Conservation (phyloP, 2,113 vertebrate genomes). For the Talpa occidentalis region DNA sequence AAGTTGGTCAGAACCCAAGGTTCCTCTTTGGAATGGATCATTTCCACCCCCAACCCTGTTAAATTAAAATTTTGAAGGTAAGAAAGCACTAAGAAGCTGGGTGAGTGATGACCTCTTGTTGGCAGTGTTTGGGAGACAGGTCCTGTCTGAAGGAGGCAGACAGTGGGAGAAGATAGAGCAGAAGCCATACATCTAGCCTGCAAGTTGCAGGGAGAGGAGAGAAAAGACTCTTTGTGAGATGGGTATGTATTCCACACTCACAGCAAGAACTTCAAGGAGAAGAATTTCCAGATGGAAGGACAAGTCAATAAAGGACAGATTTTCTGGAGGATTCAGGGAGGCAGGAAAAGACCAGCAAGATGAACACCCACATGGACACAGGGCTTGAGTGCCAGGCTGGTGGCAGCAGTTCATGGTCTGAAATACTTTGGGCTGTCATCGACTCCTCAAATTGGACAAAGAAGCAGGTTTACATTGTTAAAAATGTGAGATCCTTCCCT, state of each 20-base stretch:
- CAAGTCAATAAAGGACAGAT: background rate
- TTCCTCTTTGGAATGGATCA: background rate
- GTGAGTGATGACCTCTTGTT: background rate
- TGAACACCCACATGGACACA: background rate
- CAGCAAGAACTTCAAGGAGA: constrained; percentile 4
- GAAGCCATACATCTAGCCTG: background rate
- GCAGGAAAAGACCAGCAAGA: background rate
- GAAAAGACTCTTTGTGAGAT: background rate
- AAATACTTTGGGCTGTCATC: background rate
- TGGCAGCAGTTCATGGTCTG: background rate
- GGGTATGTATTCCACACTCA: background rate
- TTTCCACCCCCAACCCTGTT: background rate
- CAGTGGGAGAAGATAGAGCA: background rate
- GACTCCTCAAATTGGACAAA: background rate
- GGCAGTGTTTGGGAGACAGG: background rate
- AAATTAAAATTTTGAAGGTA: background rate
- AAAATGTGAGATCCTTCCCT: background rate
- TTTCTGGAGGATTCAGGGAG: background rate
- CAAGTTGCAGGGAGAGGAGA: background rate
- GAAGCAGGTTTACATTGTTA: background rate
- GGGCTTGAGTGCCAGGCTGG: background rate
- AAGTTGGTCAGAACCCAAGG: background rate
- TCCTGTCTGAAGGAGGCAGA: background rate
- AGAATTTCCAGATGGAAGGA: constrained; percentile 8
- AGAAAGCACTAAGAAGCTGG: background rate